phyloP scores from a whole-genome alignment of 2,888 invertebrate species.

The Cephus rjabovi region DNA sequence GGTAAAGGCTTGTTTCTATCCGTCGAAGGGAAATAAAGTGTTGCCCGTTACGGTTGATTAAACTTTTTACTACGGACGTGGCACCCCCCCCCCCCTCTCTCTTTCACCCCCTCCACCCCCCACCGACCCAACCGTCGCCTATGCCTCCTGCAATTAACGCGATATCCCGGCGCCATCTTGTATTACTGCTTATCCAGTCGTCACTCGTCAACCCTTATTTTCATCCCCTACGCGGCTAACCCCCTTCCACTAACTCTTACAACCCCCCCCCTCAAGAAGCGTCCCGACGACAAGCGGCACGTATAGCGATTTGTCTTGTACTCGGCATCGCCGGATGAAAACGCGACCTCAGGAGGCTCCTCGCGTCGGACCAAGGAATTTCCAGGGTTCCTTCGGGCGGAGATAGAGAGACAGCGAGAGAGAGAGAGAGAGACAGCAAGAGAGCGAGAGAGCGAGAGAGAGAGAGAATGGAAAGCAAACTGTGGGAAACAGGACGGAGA shows the following conservation, averaged over 20 bases:
- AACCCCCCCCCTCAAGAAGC: background rate
- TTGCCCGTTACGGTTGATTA: constrained; percentile 48
- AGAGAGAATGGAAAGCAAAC: constrained; percentile 5
- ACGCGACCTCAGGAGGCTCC: background rate
- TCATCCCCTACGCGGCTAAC: background rate
- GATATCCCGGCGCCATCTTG: constrained; percentile 22
- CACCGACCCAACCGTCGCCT: background rate
- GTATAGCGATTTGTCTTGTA: background rate
- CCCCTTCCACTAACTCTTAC: background rate
- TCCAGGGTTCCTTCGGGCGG: background rate
- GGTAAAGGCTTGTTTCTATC: constrained; percentile 34
- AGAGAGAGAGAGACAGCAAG: constrained; percentile 2
- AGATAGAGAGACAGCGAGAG: background rate
- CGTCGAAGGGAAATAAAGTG: constrained; percentile 40
- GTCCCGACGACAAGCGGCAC: background rate
- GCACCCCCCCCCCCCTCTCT: too few species aligned
- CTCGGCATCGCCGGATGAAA: background rate
- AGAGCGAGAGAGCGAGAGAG: constrained; percentile 2
- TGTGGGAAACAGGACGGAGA: constrained; percentile 19
- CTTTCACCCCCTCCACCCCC: too few species aligned
- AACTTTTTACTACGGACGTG: constrained; percentile 43
- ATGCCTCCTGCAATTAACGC: constrained; percentile 44
- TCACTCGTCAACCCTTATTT: background rate
- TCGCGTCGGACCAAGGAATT: background rate
- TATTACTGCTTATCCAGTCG: background rate